Evolutionary conservation across 2,113 vertebrate species (phyloP).

Genomic region (Fregetta grallaria): DNA sequence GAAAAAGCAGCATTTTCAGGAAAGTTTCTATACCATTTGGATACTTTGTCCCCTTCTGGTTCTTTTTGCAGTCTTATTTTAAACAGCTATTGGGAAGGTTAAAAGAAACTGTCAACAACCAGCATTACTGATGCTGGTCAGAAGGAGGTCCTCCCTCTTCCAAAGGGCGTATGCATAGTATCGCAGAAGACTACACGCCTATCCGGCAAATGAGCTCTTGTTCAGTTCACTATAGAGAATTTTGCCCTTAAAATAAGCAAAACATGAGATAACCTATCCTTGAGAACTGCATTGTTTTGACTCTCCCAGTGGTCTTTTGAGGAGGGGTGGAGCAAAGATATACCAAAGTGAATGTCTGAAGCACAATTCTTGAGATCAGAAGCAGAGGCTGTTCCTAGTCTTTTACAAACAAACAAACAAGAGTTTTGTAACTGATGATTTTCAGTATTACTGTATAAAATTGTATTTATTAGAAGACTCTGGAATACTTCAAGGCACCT

Average conservation of each 20-base stretch:
- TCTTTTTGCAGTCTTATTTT: background rate
- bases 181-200: accelerated
- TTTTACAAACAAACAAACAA: background rate
- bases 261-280: background rate
- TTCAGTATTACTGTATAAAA: background rate
- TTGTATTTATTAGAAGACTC: background rate
- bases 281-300: background rate
- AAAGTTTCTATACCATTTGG: background rate
- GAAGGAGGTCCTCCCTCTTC: background rate
- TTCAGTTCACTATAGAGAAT: background rate
- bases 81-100: background rate
- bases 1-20: background rate
- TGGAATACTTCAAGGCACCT: slow-evolving; percentile 47
- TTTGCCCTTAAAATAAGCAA: background rate
- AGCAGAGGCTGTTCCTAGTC: background rate
- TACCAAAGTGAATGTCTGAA: background rate
- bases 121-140: background rate
- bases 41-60: background rate
- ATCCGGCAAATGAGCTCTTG: background rate
- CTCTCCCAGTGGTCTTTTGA: background rate
- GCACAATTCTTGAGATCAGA: background rate
- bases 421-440: background rate
- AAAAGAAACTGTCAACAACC: background rate
- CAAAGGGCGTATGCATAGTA: background rate
- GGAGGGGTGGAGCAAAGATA: background rate